Conservation (phyloP, 2,888 invertebrate species). For the Epinotia brunnichana region DNA sequence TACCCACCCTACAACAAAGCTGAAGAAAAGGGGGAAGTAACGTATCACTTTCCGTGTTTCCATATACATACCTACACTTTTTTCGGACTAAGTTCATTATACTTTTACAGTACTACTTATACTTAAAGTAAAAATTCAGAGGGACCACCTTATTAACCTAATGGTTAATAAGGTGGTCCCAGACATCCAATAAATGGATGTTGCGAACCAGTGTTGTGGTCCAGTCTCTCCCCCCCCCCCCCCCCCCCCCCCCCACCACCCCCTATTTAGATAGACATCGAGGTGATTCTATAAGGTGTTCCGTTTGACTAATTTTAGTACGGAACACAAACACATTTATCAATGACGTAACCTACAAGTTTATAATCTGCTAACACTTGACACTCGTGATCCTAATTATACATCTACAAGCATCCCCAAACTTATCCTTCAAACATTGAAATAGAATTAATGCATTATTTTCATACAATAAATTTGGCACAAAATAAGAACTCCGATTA, state of each 20-base stretch:
- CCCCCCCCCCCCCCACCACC: too few relatives aligned
- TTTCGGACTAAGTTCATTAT: too few relatives aligned
- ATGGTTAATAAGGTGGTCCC: not conserved
- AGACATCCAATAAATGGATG: too few relatives aligned
- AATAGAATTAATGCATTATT: constrained; percentile 80
- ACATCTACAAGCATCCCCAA: constrained; percentile 59
- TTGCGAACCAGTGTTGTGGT: too few relatives aligned
- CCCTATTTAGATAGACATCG: too few relatives aligned
- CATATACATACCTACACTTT: too few relatives aligned
- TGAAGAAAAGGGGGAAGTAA: too few relatives aligned
- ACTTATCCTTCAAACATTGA: constrained; percentile 73
- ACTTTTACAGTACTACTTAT: too few relatives aligned
- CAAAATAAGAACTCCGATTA: constrained; percentile 70
- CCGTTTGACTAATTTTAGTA: not conserved
- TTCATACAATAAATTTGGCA: constrained; percentile 78
- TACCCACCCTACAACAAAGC: too few relatives aligned
- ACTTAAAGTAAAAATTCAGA: not conserved
- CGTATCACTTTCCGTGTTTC: too few relatives aligned
- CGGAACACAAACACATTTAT: not conserved
- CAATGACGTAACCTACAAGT: not conserved
- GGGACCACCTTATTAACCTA: not conserved
- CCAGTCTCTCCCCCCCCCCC: too few relatives aligned
- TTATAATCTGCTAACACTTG: constrained; percentile 23
- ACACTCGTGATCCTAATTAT: constrained; percentile 43
- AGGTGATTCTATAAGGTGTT: too few relatives aligned